phyloP scores from a whole-genome alignment of 53 echinoderm and acorn worm genomes.

The Glandiceps talaboti region DNA sequence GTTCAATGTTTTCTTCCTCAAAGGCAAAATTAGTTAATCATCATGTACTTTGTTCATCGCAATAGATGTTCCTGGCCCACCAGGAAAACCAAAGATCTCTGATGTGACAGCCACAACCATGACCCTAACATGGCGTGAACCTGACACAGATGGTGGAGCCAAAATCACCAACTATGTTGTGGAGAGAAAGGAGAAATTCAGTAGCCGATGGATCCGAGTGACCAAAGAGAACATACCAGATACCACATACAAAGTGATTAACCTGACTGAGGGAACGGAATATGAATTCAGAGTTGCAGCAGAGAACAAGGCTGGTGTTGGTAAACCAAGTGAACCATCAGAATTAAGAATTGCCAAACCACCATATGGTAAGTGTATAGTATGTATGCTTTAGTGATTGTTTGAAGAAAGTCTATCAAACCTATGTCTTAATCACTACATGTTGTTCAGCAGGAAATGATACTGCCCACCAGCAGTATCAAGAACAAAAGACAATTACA shows the following conservation, averaged over 20 bases:
- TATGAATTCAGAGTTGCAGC: slow-evolving; percentile 75
- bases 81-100: background rate
- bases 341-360: slow-evolving; percentile 47
- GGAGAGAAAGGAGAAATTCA: slow-evolving; percentile 1
- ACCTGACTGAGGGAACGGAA: slow-evolving; percentile 47
- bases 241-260: slow-evolving; percentile 52
- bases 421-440: too few relatives aligned
- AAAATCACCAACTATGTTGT: slow-evolving; percentile 6
- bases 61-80: slow-evolving; percentile 6
- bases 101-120: background rate
- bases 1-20: background rate
- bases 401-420: too few relatives aligned
- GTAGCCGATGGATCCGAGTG: background rate
- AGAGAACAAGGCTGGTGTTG: slow-evolving; percentile 73
- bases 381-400: too few relatives aligned
- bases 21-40: background rate
- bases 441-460: too few relatives aligned
- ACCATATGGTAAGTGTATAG: slow-evolving; percentile 83
- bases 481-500: too few relatives aligned
- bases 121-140: background rate
- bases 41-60: too few relatives aligned
- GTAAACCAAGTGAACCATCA: slow-evolving; percentile 88
- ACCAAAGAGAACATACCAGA: slow-evolving; percentile 15
- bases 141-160: slow-evolving; percentile 8
- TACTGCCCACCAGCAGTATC: background rate